Percentiles rank a stretch among this genome's conserved stretches.
Conservation (phyloP, 2,113 vertebrate genomes). For the Typhlomys cinereus region DNA sequence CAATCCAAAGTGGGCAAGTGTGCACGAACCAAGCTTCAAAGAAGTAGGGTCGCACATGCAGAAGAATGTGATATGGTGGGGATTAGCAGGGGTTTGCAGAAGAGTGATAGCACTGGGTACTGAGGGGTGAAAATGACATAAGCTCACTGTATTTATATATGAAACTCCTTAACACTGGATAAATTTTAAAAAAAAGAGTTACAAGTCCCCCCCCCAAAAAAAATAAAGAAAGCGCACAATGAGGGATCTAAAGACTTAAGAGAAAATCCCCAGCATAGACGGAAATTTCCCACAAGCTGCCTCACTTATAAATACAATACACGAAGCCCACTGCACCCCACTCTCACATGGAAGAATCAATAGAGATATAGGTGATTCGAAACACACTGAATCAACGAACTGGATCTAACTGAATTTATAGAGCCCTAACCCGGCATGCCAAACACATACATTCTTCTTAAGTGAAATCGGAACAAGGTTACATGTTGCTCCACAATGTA, state of each 20-base stretch:
- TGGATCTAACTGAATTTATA: background rate
- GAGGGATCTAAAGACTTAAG: background rate
- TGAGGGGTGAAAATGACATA: too few species aligned
- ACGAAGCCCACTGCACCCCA: too few species aligned
- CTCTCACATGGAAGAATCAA: background rate
- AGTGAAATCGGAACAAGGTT: background rate
- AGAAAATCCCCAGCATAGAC: accelerated
- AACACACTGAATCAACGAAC: background rate
- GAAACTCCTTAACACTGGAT: too few species aligned
- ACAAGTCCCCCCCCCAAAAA: too few species aligned
- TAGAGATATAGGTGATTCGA: background rate
- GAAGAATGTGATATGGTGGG: too few species aligned
- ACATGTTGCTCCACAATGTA: background rate
- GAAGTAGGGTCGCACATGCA: too few species aligned
- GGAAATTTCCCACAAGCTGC: background rate
- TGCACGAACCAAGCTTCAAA: background rate
- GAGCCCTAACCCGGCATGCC: background rate
- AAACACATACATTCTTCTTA: background rate
- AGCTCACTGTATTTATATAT: too few species aligned
- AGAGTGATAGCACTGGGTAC: too few species aligned
- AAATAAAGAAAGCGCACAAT: background rate
- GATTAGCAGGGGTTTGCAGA: too few species aligned
- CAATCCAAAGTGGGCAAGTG: background rate
- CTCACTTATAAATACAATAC: background rate
- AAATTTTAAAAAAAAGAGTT: too few species aligned